Conservation (phyloP, 2,797 vertebrate species). For the Alauda arvensis region DNA sequence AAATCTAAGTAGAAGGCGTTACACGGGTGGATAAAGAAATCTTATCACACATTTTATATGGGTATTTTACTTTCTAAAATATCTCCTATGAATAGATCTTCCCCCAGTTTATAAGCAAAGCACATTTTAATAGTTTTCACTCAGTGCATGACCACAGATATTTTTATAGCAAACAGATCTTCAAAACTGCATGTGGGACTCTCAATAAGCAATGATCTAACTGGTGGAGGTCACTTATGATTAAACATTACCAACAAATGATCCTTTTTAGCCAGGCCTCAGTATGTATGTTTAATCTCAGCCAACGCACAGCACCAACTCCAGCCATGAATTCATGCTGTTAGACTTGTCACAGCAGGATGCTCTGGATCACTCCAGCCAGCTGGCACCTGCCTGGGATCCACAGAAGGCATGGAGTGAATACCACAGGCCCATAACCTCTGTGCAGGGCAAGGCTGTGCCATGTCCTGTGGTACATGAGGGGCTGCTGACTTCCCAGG, state of each 20-base stretch:
- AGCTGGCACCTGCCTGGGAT: neutral
- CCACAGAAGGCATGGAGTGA: neutral
- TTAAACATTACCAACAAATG: neutral
- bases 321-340: neutral
- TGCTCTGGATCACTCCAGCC: neutral
- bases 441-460: neutral
- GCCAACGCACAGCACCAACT: neutral
- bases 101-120: neutral
- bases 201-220: neutral
- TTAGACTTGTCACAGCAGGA: neutral
- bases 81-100: neutral
- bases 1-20: neutral
- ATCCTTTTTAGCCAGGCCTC: neutral
- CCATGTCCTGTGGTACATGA: rapidly evolving
- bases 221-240: neutral
- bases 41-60: neutral
- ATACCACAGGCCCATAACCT: neutral
- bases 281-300: neutral
- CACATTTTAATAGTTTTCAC: neutral
- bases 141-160: neutral
- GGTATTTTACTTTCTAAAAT: constrained; percentile 10
- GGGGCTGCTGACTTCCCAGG: neutral
- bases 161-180: neutral
- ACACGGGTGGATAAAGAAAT: neutral
- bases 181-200: neutral